Evolutionary conservation across 2,113 vertebrate genomes (phyloP).

Genomic region (Coregonus clupeaformis): DNA sequence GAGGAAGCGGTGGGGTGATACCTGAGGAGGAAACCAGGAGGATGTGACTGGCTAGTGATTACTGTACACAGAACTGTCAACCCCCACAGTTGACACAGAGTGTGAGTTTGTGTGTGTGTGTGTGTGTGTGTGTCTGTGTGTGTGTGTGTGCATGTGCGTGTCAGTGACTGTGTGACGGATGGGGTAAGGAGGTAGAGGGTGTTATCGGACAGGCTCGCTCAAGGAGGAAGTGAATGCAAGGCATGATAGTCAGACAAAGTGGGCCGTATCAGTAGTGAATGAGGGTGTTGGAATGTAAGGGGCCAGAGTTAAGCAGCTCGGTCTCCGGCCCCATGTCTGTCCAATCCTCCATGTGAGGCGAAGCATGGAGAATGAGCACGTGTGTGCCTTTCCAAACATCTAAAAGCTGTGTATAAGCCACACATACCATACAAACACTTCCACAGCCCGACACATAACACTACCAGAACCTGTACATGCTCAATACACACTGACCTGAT

Average conservation of each 20-base stretch:
- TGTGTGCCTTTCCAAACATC: not conserved
- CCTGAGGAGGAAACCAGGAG: conserved; percentile 81
- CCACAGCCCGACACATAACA: too few species aligned
- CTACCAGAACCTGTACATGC: too few species aligned
- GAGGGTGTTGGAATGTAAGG: conserved; percentile 22
- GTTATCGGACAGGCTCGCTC: conserved; percentile 41
- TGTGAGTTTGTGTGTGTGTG: conserved; percentile 14
- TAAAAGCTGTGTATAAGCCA: not conserved
- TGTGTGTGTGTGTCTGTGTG: conserved; percentile 11
- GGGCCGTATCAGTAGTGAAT: conserved; percentile 24
- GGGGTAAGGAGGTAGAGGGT: conserved; percentile 31
- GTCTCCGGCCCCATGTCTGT: not conserved
- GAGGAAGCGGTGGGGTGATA: conserved; percentile 85
- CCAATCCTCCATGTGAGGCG: not conserved
- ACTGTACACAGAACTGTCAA: conserved; percentile 66
- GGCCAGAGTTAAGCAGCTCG: conserved; percentile 21
- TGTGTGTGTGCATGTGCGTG: conserved; percentile 10
- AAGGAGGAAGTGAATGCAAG: conserved; percentile 64
- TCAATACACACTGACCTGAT: too few species aligned
- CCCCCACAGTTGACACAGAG: conserved; percentile 43
- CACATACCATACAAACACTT: not conserved
- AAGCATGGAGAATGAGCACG: not conserved
- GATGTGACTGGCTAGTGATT: conserved; percentile 73
- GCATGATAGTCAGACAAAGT: conserved; percentile 43
- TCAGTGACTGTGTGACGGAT: not conserved